These are phyloP conservation scores for Piscicola geometra DNA, from an alignment of 2,888 invertebrate species.

Conservation along the genomic window DNA sequence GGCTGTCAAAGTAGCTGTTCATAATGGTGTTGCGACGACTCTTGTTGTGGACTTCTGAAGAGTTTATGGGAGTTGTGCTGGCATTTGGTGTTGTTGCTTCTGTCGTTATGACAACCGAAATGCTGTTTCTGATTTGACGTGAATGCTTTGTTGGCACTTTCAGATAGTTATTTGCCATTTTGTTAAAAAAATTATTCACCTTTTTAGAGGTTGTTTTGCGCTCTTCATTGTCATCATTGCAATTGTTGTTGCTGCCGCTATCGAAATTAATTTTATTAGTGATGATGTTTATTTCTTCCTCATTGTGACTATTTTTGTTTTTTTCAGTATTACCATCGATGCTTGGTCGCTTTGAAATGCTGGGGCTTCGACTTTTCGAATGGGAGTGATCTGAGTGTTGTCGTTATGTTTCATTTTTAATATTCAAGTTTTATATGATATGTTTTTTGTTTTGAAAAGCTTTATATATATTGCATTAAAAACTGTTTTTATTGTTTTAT, in stretches of 20 bases:
- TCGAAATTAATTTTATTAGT: background rate
- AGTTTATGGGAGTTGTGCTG: background rate
- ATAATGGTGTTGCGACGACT: constrained; percentile 8
- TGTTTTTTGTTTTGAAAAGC: too few relatives aligned
- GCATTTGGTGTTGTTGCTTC: background rate
- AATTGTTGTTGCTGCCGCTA: background rate
- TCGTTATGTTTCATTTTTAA: too few relatives aligned
- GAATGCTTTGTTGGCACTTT: background rate
- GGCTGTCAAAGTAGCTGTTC: background rate
- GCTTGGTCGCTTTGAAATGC: background rate
- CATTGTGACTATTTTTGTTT: background rate
- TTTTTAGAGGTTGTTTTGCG: background rate
- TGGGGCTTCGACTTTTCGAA: background rate
- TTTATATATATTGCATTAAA: too few relatives aligned
- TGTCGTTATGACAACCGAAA: background rate
- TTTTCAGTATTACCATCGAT: background rate
- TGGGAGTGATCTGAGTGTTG: background rate
- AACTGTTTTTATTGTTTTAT: too few relatives aligned
- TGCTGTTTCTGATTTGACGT: background rate
- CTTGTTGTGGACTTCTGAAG: background rate
- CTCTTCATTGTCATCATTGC: background rate
- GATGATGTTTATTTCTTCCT: background rate
- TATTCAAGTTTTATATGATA: too few relatives aligned
- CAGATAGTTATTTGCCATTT: background rate
- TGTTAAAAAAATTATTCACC: background rate